Evolutionary conservation across 2,797 vertebrate species (phyloP).

Genomic region (Lutjanus campechanus): DNA sequence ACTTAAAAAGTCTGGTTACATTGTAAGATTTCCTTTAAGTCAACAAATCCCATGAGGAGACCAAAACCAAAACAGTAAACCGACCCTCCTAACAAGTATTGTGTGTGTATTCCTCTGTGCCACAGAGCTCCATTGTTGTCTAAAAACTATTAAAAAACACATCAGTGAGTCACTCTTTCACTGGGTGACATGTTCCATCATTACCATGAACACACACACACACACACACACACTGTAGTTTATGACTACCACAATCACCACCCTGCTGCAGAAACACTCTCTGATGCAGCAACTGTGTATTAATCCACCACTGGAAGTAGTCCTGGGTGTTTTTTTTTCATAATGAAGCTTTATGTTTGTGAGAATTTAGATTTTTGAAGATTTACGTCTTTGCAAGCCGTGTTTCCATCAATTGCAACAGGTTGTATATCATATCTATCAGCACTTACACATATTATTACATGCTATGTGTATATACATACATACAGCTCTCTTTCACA

Average conservation of each 20-base stretch:
- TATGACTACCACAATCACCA: too few relatives aligned
- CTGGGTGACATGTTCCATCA: not conserved
- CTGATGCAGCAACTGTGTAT: not conserved
- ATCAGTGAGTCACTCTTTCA: not conserved
- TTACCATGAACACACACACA: not conserved
- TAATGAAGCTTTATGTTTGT: not conserved
- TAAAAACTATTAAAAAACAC: constrained; percentile 1
- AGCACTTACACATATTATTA: too few relatives aligned
- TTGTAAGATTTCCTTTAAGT: not conserved
- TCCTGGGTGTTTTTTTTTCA: not conserved
- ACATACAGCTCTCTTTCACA: too few relatives aligned
- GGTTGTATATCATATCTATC: too few relatives aligned
- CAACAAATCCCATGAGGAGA: not conserved
- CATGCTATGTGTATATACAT: too few relatives aligned
- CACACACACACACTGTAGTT: not conserved
- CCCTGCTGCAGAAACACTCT: not conserved
- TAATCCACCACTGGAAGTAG: not conserved
- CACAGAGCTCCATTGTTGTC: not conserved
- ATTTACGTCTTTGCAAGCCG: not conserved
- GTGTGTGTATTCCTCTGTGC: not conserved
- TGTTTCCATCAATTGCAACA: too few relatives aligned
- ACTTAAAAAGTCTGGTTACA: not conserved
- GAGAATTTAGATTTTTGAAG: not conserved
- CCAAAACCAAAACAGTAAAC: not conserved
- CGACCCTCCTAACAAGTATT: not conserved